Conservation (phyloP, 2,888 invertebrate species). For the Drosophila borborema region DNA sequence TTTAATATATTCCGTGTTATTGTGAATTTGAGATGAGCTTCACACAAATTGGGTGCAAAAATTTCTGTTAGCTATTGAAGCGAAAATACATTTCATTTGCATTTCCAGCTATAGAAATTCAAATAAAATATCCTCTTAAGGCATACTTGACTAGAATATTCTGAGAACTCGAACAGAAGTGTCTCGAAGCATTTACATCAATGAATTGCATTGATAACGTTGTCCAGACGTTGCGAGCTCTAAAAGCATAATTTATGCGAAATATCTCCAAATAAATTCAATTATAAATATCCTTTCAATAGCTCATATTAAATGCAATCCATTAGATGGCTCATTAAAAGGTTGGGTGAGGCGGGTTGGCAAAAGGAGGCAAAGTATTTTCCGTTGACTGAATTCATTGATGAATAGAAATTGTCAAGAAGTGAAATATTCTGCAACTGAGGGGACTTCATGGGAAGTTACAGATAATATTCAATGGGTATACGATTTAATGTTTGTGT, state of each 20-base stretch:
- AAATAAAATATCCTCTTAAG: conserved; percentile 3
- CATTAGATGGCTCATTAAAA: conserved; percentile 10
- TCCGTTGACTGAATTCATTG: not conserved
- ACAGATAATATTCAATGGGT: not conserved
- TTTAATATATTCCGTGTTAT: not conserved
- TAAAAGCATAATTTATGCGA: conserved; percentile 3
- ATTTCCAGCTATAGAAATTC: not conserved
- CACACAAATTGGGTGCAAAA: not conserved
- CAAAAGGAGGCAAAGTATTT: too few species aligned
- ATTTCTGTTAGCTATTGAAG: not conserved
- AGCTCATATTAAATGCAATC: not conserved
- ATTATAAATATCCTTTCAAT: not conserved
- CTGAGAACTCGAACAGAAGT: not conserved
- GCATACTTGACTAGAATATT: conserved; percentile 8
- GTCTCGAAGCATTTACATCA: not conserved
- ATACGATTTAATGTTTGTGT: not conserved
- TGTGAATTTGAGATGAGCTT: not conserved
- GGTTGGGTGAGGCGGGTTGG: too few species aligned
- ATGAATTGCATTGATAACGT: conserved; percentile 1
- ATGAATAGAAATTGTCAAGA: too few species aligned
- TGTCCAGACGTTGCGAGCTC: not conserved
- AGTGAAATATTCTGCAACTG: too few species aligned
- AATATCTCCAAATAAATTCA: not conserved
- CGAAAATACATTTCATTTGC: conserved; percentile 7
- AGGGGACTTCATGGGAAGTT: not conserved